Evolutionary conservation across 2,797 vertebrate species (phyloP), one percentile per base, ranked within the genome.

Genomic region (Rhynchotus rufescens): DNA sequence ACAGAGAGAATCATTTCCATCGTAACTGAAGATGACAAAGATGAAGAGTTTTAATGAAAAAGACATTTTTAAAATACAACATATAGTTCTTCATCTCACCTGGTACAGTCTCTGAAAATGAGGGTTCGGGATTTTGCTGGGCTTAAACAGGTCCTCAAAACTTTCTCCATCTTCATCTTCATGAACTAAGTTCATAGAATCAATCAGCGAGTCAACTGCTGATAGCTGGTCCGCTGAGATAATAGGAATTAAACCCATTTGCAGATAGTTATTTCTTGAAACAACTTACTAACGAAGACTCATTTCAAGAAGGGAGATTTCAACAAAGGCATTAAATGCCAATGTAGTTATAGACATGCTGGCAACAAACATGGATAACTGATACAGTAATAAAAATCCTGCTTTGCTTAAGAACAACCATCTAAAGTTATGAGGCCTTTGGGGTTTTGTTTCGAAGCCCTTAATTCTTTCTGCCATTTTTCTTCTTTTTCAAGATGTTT

Each of bases 41-140:
- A 28, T 17, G 5, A 49, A 69, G 74, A 78, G 25, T 25, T 67
- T 84, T 57, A 65, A 67, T 4, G 17, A 72, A n/a, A 72, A 52
- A n/a, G 2, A 45, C 15, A 7, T 15, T 65, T 67, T 62, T 7
- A 0, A 49, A 57, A 87, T 65, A 66, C 15, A 20, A 2, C 15
- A 40, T 13, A 21, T 6, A 73, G 7, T 67, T 90, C 38, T 52
- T 60, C 38, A 49, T 76, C 97, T 97, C 97, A 99, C 99, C 99
- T 99, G 99, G 97, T 98, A 99, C 19, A 98, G 97, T 85, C 99
- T 98, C 97, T 99, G 99, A 97, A 99, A 99, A 80, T 97, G 96
- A 67, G 99, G 99, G 91, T 99, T 99, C 92, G 99, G 98, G 84
- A 99, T 98, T 95, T 98, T 97, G 96, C 98, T 98, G 80, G 98